Percentiles rank a stretch among this genome's conserved stretches.
These are phyloP conservation scores for Autographa pulchrina DNA, from an alignment of 2,888 invertebrate species.

Conservation along the genomic window DNA sequence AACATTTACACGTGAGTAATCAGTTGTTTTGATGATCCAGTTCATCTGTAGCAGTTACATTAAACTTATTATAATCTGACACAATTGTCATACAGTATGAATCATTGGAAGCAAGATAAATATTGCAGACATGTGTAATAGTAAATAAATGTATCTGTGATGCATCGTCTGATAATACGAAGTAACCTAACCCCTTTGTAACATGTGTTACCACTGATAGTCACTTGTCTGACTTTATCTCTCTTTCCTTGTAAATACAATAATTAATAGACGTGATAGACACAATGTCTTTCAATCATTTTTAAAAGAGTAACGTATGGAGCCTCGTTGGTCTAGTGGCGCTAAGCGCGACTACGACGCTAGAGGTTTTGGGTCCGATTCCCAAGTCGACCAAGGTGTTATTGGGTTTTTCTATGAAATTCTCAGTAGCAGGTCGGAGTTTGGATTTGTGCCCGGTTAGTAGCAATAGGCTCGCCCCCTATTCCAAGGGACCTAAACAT, in stretches of 20 bases:
- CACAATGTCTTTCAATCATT: too few relatives aligned
- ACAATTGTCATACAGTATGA: constrained; percentile 30
- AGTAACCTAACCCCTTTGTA: background rate
- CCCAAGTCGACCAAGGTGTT: too few relatives aligned
- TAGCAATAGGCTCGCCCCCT: too few relatives aligned
- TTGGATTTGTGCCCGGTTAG: too few relatives aligned
- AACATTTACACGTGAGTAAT: background rate
- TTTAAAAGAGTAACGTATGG: too few relatives aligned
- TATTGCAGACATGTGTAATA: constrained; percentile 23
- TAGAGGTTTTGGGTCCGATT: too few relatives aligned
- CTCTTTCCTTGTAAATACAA: background rate
- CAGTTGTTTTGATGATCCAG: background rate
- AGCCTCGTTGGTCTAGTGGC: too few relatives aligned
- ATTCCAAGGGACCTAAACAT: too few relatives aligned
- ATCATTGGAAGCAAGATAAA: constrained; percentile 37
- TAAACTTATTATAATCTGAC: constrained; percentile 5
- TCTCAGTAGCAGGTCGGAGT: too few relatives aligned
- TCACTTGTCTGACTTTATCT: constrained; percentile 1
- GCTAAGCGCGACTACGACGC: too few relatives aligned
- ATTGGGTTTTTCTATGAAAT: too few relatives aligned
- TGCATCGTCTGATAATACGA: constrained; percentile 32
- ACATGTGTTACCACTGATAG: background rate
- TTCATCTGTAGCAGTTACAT: background rate
- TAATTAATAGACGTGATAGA: background rate
- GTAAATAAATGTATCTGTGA: constrained; percentile 32